Percentiles rank a stretch among this genome's conserved stretches.
Conservation (phyloP, 2,797 vertebrate genomes). For the Austrolebias charrua region DNA sequence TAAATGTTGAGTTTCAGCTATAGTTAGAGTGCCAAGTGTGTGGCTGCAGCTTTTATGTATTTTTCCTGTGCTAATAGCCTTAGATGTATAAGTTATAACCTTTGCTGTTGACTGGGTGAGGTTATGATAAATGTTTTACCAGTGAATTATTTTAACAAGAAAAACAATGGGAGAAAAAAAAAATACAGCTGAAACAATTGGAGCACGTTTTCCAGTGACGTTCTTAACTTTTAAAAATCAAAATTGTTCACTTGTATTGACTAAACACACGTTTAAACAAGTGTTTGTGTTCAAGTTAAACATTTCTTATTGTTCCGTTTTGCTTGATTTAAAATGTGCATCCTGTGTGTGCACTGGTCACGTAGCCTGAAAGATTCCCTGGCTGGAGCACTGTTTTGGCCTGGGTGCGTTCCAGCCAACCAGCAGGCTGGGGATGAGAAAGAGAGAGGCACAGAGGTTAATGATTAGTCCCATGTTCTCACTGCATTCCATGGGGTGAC, state of each 20-base stretch:
- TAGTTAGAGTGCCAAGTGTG: background rate
- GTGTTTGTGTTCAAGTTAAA: conserved; percentile 29
- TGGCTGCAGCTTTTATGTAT: background rate
- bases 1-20: background rate
- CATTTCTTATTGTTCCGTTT: conserved; percentile 29
- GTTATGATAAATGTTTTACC: no score
- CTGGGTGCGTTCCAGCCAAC: conserved; percentile 73
- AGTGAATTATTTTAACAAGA: no score
- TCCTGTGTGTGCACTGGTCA: conserved; percentile 63
- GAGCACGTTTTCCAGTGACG: background rate
- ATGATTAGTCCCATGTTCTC: conserved; percentile 81
- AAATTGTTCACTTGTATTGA: conserved; percentile 8
- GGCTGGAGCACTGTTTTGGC: conserved; percentile 68
- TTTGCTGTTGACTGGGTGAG: no score
- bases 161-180: no score
- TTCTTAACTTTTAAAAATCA: background rate
- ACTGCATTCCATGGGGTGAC: conserved; percentile 70
- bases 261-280: conserved; percentile 2
- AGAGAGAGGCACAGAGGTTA: conserved; percentile 76
- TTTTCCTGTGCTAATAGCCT: background rate
- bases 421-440: conserved; percentile 66
- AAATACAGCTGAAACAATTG: no score
- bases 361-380: conserved; percentile 71
- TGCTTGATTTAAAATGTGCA: conserved; percentile 41
- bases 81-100: no score